phyloP scores from a whole-genome alignment of 2,113 vertebrate genomes.

The Vidua chalybeata region DNA sequence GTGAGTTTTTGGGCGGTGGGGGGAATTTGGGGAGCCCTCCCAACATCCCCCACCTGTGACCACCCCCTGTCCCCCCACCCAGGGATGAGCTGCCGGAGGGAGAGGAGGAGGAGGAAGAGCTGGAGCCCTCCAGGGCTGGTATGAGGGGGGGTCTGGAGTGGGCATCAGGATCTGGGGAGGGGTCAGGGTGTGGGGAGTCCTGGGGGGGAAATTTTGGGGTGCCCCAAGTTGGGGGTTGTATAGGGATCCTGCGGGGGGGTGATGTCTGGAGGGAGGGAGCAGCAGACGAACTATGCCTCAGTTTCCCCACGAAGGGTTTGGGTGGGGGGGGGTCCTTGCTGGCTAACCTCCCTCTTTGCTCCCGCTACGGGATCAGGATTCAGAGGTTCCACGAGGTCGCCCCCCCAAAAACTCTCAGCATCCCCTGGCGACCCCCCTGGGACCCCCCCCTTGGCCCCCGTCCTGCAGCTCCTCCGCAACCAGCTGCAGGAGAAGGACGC shows the following conservation, averaged over 20 bases:
- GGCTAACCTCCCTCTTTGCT: no score
- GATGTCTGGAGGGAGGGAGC: not conserved
- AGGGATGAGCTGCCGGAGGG: not conserved
- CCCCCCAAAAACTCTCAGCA: not conserved
- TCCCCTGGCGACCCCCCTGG: not conserved
- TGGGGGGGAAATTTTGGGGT: not conserved
- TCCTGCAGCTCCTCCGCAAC: not conserved
- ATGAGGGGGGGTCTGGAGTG: not conserved
- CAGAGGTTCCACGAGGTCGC: not conserved
- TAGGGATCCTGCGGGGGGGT: no score
- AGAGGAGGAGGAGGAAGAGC: not conserved
- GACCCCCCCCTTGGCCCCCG: not conserved
- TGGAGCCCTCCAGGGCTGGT: not conserved
- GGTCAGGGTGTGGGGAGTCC: not conserved
- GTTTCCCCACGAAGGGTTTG: not conserved
- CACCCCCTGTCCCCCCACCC: not conserved
- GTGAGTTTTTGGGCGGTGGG: not conserved
- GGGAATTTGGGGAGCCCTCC: not conserved
- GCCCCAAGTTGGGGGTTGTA: not conserved
- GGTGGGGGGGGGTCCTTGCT: not conserved
- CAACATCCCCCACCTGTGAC: not conserved
- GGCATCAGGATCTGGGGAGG: not conserved
- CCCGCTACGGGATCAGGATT: not conserved
- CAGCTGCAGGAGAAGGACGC: not conserved
- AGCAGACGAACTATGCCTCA: not conserved